Evolutionary conservation across 1,140 invertebrate genomes (phyloP).

Genomic region (Steinernema feltiae): DNA sequence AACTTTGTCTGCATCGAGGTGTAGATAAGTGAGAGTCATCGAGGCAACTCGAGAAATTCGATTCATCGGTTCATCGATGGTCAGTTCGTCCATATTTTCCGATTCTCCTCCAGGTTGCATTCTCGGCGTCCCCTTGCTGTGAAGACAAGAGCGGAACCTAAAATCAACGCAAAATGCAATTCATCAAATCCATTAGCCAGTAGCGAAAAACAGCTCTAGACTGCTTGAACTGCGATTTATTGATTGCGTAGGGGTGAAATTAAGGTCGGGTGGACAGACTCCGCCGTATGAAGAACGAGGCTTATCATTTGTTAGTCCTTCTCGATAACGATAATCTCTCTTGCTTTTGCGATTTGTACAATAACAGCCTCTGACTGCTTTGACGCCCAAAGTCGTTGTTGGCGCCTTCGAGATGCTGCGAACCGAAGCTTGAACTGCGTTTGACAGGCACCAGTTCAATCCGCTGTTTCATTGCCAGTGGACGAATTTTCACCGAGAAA

Average conservation of each 20-base stretch:
- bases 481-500: too few species aligned
- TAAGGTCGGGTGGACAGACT: neutral
- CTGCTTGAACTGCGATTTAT: neutral
- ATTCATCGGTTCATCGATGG: slow-evolving; percentile 4
- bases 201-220: neutral
- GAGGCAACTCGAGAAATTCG: neutral
- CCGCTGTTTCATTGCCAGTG: too few species aligned
- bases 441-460: too few species aligned
- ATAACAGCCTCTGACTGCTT: too few species aligned
- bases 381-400: too few species aligned
- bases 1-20: neutral
- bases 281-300: neutral
- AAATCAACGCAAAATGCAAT: too few species aligned
- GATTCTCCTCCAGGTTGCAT: neutral
- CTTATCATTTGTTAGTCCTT: neutral
- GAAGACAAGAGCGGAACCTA: too few species aligned
- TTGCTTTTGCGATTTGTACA: too few species aligned
- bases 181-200: too few species aligned
- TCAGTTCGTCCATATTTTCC: neutral
- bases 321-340: neutral
- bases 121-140: too few species aligned
- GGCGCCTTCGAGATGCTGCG: too few species aligned
- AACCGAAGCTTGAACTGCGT: too few species aligned
- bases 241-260: neutral
- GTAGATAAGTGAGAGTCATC: neutral